Percentiles rank a stretch among this genome's conserved stretches.
Evolutionary conservation across 2,113 vertebrate species (phyloP).

Genomic region (Dendropsophus ebraccatus): DNA sequence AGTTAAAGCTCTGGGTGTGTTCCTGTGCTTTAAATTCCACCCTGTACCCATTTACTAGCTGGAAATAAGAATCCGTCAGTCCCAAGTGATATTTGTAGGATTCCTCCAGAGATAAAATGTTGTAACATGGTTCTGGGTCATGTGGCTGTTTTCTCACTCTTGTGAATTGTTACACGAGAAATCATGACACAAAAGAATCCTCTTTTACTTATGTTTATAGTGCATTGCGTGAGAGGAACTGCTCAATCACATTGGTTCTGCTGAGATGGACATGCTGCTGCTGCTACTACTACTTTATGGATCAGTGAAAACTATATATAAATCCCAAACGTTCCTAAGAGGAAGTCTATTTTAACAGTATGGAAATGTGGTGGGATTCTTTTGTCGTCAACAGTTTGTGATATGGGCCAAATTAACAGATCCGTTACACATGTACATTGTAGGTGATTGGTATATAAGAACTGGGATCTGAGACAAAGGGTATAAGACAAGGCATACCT

Average conservation of each 20-base stretch:
- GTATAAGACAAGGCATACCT: too few relatives aligned
- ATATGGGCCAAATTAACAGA: too few relatives aligned
- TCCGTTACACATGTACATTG: too few relatives aligned
- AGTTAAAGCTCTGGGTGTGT: slow-evolving; percentile 39
- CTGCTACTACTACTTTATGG: too few relatives aligned
- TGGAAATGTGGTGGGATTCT: too few relatives aligned
- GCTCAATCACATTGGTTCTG: neutral
- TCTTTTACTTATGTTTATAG: neutral
- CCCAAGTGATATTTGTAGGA: slow-evolving; percentile 24
- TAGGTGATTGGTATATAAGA: too few relatives aligned
- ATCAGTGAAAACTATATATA: too few relatives aligned
- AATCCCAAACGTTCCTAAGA: neutral
- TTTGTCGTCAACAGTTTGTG: too few relatives aligned
- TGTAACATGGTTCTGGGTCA: slow-evolving; percentile 1
- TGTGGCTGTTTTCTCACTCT: neutral
- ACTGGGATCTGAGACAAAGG: too few relatives aligned
- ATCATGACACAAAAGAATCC: neutral
- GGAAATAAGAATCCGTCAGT: slow-evolving; percentile 18
- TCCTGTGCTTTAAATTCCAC: slow-evolving; percentile 29
- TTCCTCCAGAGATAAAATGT: slow-evolving; percentile 3
- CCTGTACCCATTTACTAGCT: slow-evolving; percentile 19
- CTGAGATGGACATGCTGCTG: neutral
- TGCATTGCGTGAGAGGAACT: neutral
- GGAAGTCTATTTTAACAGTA: neutral
- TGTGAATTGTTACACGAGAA: neutral